Base-by-base conservation (phyloP, 2,113 vertebrate genomes). In the Hucho hucho region DNA sequence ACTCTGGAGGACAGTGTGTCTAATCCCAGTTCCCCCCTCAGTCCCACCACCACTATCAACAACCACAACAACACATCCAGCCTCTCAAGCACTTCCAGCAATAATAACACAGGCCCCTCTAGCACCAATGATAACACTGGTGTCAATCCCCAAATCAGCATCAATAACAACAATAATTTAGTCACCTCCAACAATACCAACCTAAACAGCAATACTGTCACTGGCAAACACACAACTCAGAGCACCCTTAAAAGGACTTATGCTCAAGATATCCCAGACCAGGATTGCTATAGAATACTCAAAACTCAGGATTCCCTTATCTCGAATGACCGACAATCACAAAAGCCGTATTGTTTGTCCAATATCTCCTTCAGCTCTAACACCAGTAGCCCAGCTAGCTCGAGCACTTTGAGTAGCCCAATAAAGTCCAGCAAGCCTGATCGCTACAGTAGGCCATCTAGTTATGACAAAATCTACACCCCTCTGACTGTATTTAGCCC, bases 401-500 rank as follows among this genome's bases (percentile, higher is more conserved):
- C 25, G 13, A 65, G 13, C 64, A 65, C 64, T 14, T 26, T 29
- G 25, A 28, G 25, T 28, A 18, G 14, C 5, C 28, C 64, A 25
- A 65, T 16, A 25, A 18, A 16, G 12, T 22, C 59, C 59, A n/a
- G 59, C 12, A 4, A 24, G 22, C 24, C n/a, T 63, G n/a, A 63
- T 9, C 6, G 59, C n/a, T 11, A 63, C n/a, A 25, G 20, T 16
- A 63, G 59, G 22, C 59, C 4, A 63, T 26, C 59, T 58, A 6
- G 65, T 11, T 2, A 46, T 9, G 4, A 47, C 18, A 66, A 65
- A 9, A 6, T 68, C 73, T 81, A 79, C 13, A 74, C 68, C 56
- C 69, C 83, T 29, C 75, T 87, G 64, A 90, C 83, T 0, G 87
- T 53, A 53, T 53, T 18, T 18, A 61, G 58, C 90, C 3, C 84